A percentile compares a stretch with the other conserved stretches of the same genome.
These are phyloP conservation scores for Helicorthomorpha holstii DNA, from an alignment of 1,140 invertebrate genomes.

Conservation along the genomic window DNA sequence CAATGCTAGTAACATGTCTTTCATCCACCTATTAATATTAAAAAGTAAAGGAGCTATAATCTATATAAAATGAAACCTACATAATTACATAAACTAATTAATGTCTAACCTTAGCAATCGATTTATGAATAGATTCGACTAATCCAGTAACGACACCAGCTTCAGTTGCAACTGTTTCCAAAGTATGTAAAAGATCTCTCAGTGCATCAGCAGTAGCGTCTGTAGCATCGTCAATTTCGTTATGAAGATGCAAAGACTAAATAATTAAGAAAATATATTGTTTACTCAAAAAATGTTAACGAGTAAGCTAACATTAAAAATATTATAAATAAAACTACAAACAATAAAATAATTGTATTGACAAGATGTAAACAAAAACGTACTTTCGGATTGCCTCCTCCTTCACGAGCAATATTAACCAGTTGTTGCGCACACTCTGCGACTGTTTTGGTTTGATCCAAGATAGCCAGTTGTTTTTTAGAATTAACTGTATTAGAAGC, in stretches of 20 bases:
- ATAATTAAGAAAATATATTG: no score
- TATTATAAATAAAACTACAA: no score
- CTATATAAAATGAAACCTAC: background rate
- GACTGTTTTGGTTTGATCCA: constrained; percentile 89
- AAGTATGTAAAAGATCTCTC: constrained; percentile 56
- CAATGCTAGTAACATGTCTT: constrained; percentile 14
- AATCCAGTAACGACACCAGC: constrained; percentile 57
- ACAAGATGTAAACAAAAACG: constrained; percentile 8
- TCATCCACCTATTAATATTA: constrained; percentile 4
- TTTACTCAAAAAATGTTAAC: no score
- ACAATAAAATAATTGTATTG: background rate
- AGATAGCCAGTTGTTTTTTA: constrained; percentile 65
- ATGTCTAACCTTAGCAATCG: constrained; percentile 54
- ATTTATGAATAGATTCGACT: constrained; percentile 73
- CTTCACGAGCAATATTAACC: constrained; percentile 68
- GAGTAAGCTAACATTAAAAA: no score
- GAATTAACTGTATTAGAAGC: constrained; percentile 78
- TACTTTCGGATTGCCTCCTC: constrained; percentile 76
- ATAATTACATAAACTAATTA: background rate
- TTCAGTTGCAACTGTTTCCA: constrained; percentile 70
- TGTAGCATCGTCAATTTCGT: constrained; percentile 64
- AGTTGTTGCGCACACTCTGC: constrained; percentile 75
- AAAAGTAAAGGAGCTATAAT: background rate
- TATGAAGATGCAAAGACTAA: constrained; percentile 53
- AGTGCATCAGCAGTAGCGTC: constrained; percentile 61